Base-by-base conservation (phyloP, 1,140 invertebrate genomes). In the Camponotus vicinus region DNA sequence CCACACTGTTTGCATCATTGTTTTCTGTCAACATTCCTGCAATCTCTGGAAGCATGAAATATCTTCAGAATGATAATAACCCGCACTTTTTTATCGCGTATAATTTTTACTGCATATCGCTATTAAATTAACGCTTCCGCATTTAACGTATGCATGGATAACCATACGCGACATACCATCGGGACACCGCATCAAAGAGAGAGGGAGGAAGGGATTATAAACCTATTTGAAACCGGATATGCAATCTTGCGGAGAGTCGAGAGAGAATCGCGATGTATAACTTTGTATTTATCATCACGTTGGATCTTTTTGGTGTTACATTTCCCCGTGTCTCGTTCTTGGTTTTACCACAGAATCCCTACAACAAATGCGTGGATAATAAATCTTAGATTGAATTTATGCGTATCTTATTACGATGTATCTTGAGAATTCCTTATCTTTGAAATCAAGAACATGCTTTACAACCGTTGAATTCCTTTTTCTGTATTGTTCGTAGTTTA, bases 151-250 rank as follows among this genome's bases (percentile, higher is more conserved):
- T 42, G 9, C 52, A 69, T 27, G 8, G 67, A 8, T 34, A 2
- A 59, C 15, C 21, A 18, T 3, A 45, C 9, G 11, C 42, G 37
- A 40, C 8, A 11, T 11, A 45, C 42, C 11, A 45, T 40, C 42
- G 9, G 9, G 42, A 45, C 42, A 45, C 45, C 18, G 15, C 13
- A 0, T 75, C 55, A 34, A 73, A 6, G 49, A 52, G 4, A 52
- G 49, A 52, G 49, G 0, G 49, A 52, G 15, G 49, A 1, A 73
- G 40, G 52, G 2, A 73, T 82, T 59, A 27, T 34, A 59, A 59
- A 45, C 45, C 18, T 4, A 42, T 75, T 75, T 61, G 79, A 83
- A 83, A 83, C 42, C 42, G 69, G 27, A 71, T 82, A 70, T 1
- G 4, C 37, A 42, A 34, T 71, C 78, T 59, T 21, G 49, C 34